phyloP scores from a whole-genome alignment of 2,888 invertebrate species.

The Pristionchus entomophagus region DNA sequence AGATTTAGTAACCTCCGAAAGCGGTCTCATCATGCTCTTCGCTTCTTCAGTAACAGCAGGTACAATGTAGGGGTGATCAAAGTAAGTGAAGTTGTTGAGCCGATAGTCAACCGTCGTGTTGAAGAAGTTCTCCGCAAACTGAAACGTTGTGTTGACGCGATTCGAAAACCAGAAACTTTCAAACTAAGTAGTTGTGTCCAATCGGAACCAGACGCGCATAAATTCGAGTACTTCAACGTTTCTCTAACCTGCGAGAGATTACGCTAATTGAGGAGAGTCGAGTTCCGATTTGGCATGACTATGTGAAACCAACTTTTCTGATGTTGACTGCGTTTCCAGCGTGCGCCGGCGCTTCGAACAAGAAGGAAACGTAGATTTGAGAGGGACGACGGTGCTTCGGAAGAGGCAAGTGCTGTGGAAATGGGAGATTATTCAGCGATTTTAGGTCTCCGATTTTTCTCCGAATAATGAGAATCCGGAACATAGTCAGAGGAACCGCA shows the following conservation, averaged over 20 bases:
- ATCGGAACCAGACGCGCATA: too few relatives aligned
- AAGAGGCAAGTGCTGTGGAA: slow-evolving; percentile 13
- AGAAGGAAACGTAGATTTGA: slow-evolving; percentile 36
- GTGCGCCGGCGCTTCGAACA: neutral
- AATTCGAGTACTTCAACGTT: too few relatives aligned
- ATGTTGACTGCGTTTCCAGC: neutral
- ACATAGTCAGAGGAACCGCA: too few relatives aligned
- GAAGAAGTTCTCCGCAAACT: slow-evolving; percentile 25
- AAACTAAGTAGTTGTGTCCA: too few relatives aligned
- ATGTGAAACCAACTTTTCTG: neutral
- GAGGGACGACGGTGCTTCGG: neutral
- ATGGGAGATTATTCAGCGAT: too few relatives aligned
- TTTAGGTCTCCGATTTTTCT: too few relatives aligned
- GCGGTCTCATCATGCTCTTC: neutral
- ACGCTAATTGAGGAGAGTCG: too few relatives aligned
- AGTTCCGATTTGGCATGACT: too few relatives aligned
- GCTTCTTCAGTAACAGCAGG: neutral
- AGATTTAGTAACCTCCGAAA: neutral
- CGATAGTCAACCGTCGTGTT: slow-evolving; percentile 26
- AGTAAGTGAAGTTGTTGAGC: slow-evolving; percentile 24
- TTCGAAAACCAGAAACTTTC: too few relatives aligned
- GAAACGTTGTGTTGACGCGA: neutral
- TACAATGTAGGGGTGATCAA: neutral
- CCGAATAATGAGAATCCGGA: too few relatives aligned
- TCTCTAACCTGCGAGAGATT: too few relatives aligned